Base-by-base conservation (phyloP, 2,888 invertebrate genomes). In the Platycheirus albimanus region DNA sequence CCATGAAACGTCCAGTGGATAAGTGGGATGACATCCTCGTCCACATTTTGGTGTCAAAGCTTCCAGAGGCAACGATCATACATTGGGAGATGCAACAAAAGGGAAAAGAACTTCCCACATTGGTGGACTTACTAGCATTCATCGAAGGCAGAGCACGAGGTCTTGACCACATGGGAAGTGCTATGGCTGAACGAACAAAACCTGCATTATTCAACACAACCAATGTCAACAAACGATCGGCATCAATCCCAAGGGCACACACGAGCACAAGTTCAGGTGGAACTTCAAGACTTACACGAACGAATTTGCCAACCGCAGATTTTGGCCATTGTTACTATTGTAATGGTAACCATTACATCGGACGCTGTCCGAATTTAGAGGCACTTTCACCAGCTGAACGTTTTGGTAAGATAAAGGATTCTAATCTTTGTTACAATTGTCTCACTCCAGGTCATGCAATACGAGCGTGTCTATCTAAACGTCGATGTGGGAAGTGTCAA, bases 391-490 rank as follows among this genome's bases (percentile, higher is more conserved):
- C 56, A 17, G 2, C 56, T 3, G 74, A 66, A n/a, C 4, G 56
- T 8, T 66, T 74, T 19, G 28, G 47, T 43, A 74, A 56, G 56
- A 5, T 74, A 1, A 74, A 74, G 36, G 66, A 66, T 28, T 47
- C 71, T 11, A 63, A 71, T 43, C 15, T 71, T 5, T 51, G 71
- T 17, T 63, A 38, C 20, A 74, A 74, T 66, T 74, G 56, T 30
- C 28, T 74, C 3, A 74, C 54, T 54, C 74, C 74, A 74, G 64
- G 74, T 28, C 74, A 74, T 8, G 64, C 64, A 8, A 72, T 63
- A 64, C 61, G 43, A 36, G 47, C n/a, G 8, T 58, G 69, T 10
- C 4, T 36, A 20, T 70, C 69, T 2, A 54, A 67, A 28, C 52
- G 33, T 33, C n/a, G 45, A 24, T 67, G 67, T 67, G 30, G 7